Evolutionary conservation across 2,888 invertebrate species (phyloP), one percentile per base, ranked within the genome.

Genomic region (Colostygia pectinataria): DNA sequence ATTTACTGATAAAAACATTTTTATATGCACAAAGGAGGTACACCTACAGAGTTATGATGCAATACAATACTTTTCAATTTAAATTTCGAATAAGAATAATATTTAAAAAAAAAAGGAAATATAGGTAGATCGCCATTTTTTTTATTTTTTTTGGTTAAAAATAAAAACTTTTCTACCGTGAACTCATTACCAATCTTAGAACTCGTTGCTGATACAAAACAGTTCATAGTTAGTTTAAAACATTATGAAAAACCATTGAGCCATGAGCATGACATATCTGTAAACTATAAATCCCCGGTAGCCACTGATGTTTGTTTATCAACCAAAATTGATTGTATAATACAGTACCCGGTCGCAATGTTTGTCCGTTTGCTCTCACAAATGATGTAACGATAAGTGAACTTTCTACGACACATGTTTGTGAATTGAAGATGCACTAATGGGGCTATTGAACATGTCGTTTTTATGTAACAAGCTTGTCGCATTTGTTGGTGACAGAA

Each of bases 301-400:
- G 45, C 24, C 20, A 41, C 2, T 29, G 13, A 32, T 38, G 8
- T 15, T 32, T 13, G 28, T 42, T 41, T 33, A 41, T 38, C 42
- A 20, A 25, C 13, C 56, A 55, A 66, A 67, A 70, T 65, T 56
- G 63, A 65, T 75, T 75, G 71, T 73, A 71, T 74, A 74, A 74
- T 48, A 47, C 14, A 49, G 41, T 40, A 33, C 48, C 32, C 48
- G 34, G 62, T 58, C 59, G 58, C 51, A 66, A 61, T 70, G 63
- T 71, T 66, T 69, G 65, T 62, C 54, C 43, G 54, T 53, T 57
- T 57, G 61, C 62, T 63, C 58, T 59, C 54, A 53, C 49, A 37
- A 38, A 45, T 65, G 55, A 63, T 59, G 61, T 63, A 65, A 65
- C 52, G 37, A 33, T 34, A 54, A 55, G 45, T 60, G 56, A 56